These are phyloP conservation scores for Campylorhamphus procurvoides DNA, from an alignment of 2,113 vertebrate species.

Conservation along the genomic window DNA sequence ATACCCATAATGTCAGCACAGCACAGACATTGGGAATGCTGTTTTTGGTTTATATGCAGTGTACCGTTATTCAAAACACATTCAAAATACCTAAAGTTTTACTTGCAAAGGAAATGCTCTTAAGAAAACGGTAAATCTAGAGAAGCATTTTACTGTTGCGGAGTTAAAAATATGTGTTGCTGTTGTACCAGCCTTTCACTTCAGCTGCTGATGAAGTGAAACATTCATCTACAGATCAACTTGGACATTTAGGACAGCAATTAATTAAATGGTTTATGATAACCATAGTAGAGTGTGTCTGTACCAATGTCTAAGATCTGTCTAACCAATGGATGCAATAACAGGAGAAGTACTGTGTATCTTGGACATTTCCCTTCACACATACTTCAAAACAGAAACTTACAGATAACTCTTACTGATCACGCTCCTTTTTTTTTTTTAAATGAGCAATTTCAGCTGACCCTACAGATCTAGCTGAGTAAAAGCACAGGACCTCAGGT, in stretches of 20 bases:
- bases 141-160: not conserved
- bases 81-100: not conserved
- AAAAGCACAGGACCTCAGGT: not conserved
- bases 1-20: not conserved
- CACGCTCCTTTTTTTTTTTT: not conserved
- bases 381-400: not conserved
- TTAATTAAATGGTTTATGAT: slow-evolving; percentile 7
- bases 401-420: not conserved
- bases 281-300: not conserved
- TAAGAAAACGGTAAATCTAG: not conserved
- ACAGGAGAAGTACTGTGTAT: not conserved
- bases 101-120: not conserved
- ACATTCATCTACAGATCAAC: not conserved
- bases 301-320: not conserved
- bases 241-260: slow-evolving; percentile 8
- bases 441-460: not conserved
- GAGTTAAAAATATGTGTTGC: not conserved
- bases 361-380: not conserved
- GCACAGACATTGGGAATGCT: not conserved
- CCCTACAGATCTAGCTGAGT: not conserved
- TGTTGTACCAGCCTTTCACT: not conserved
- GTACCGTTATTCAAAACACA: not conserved
- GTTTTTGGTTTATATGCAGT: not conserved
- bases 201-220: not conserved
- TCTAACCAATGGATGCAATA: not conserved